These are phyloP conservation scores for Periophthalmodon schlosseri DNA, from an alignment of 2,113 vertebrate genomes.

Conservation along the genomic window DNA sequence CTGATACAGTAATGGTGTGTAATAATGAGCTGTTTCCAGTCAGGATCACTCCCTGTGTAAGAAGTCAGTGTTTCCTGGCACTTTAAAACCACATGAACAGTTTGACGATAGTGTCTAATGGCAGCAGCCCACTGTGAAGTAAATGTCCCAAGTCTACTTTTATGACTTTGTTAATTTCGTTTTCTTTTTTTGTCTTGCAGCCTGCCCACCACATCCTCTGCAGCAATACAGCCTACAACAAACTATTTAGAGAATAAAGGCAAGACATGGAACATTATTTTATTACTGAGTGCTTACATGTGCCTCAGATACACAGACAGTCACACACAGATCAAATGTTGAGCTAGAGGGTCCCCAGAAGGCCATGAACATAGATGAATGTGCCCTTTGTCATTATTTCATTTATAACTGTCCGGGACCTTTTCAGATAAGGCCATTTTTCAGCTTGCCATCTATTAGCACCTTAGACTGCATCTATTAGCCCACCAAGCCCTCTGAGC, in stretches of 20 bases:
- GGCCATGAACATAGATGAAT: constrained; percentile 69
- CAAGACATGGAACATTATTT: constrained; percentile 1
- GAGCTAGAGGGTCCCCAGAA: constrained; percentile 52
- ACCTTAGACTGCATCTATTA: constrained; percentile 73
- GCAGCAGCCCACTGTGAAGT: constrained; percentile 11
- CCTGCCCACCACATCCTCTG: background rate
- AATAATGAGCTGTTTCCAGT: constrained; percentile 26
- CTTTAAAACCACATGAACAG: constrained; percentile 31
- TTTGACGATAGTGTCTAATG: constrained; percentile 27
- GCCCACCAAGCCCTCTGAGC: constrained; percentile 58
- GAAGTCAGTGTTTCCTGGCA: constrained; percentile 10
- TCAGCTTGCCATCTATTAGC: constrained; percentile 75
- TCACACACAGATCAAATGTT: constrained; percentile 60
- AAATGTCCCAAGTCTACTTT: constrained; percentile 13
- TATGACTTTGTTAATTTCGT: constrained; percentile 15
- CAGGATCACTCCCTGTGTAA: constrained; percentile 1
- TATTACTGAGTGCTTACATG: constrained; percentile 13
- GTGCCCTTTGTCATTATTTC: constrained; percentile 67
- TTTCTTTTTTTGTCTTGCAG: background rate
- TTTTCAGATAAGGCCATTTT: constrained; percentile 78
- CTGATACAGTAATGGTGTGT: constrained; percentile 22
- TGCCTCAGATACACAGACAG: constrained; percentile 26
- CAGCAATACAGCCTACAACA: background rate
- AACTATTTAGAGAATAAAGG: constrained; percentile 14
- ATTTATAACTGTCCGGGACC: constrained; percentile 77